These are phyloP conservation scores for Bombus vancouverensis DNA, from an alignment of 1,140 invertebrate species.

Conservation along the genomic window DNA sequence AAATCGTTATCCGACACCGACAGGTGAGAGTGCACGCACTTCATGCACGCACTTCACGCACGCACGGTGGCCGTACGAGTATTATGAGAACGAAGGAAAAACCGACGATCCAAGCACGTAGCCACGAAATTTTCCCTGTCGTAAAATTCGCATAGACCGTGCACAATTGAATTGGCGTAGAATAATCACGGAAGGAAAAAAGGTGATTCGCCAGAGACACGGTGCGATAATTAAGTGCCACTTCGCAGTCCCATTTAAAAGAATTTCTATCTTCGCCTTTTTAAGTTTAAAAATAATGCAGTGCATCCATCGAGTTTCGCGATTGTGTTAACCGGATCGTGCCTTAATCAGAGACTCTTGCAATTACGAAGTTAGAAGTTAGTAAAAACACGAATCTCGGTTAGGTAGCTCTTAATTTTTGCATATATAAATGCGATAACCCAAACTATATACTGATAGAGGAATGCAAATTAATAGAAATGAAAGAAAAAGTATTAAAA, in stretches of 20 bases:
- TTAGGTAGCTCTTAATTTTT: no score
- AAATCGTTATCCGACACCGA: slow-evolving; percentile 42
- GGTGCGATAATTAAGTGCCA: slow-evolving; percentile 21
- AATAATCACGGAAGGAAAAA: neutral
- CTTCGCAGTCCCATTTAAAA: neutral
- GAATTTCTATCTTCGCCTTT: neutral
- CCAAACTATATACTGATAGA: no score
- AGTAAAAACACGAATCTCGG: no score
- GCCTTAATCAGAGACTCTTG: no score
- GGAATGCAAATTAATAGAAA: no score
- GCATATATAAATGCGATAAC: no score
- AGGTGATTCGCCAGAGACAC: neutral
- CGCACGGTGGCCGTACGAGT: neutral
- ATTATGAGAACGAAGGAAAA: slow-evolving; percentile 26
- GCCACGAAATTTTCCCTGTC: slow-evolving; percentile 6
- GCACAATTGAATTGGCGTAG: slow-evolving; percentile 6
- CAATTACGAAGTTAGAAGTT: no score
- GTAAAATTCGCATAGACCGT: neutral
- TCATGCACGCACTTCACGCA: slow-evolving; percentile 9
- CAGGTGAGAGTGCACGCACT: slow-evolving; percentile 47
- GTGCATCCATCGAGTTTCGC: neutral
- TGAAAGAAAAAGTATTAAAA: no score
- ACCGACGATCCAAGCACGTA: neutral
- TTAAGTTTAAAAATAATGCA: neutral
- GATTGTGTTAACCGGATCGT: no score